Evolutionary conservation across 2,888 invertebrate species (phyloP), one percentile per base, ranked within the genome.

Genomic region (Scaptomyza flava): DNA sequence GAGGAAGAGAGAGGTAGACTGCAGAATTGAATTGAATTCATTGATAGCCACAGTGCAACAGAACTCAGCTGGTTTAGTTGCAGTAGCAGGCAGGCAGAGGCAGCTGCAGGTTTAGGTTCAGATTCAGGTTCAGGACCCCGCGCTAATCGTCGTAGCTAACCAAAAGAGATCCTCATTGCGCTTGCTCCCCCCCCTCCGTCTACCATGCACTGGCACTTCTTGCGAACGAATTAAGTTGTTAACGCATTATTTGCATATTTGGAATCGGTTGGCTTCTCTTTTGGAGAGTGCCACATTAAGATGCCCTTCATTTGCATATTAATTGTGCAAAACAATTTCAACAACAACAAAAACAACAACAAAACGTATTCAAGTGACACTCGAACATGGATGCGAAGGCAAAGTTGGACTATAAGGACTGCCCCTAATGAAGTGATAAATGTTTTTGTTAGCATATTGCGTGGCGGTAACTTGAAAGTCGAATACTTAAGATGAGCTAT

Each of bases 191-290:
- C 17, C 17, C 17, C 17, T 17, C 17, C 17, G 1, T 17, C 17
- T 1, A 17, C 17, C 17, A 1, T 17, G 17, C 1, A 17, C 17
- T 17, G 17, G 3, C 14, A 6, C 51, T 59, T 43, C 52, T 51
- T 59, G 64, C 71, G 53, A 85, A 78, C 85, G 87, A 90, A 90
- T 90, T 90, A 88, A 90, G 90, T 90, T 90, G 90, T 90, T 90
- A 90, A 89, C 90, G 88, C 88, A 89, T 89, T 89, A 90, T 90
- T 90, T 90, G 90, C 89, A 90, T 90, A 87, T 90, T 89, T 85
- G 76, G 70, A 66, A 66, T 68, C 63, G 63, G n/a, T 9, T 64
- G 42, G 52, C 14, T 48, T 41, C 47, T 53, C 14, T 8, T 36
- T 9, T 34, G 20, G 20, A 12, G 60, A 78, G 79, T 82, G 84